Base-by-base conservation (phyloP, 2,797 vertebrate genomes). In the Epinephelus awoara region DNA sequence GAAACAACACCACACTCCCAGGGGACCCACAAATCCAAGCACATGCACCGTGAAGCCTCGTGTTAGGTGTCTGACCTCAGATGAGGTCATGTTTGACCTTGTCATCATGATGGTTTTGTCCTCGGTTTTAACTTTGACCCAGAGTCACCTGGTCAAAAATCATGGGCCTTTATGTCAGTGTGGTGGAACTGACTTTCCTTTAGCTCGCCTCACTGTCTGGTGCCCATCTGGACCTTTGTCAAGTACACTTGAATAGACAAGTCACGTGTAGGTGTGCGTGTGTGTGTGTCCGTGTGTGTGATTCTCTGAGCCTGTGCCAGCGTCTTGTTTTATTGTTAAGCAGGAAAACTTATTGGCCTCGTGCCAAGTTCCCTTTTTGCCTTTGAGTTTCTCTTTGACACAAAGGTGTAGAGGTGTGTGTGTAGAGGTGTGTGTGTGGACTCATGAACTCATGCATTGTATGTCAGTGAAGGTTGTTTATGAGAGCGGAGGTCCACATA, bases 321-420 rank as follows among this genome's bases (percentile, higher is more conserved):
- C 58, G 56, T 91, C 68, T 71, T 85, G 74, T 85, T 82, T 61
- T 76, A 89, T 91, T 94, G 90, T 94, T 92, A 57, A 83, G 49
- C 54, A 55, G 75, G 85, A 92, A 85, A 58, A 78, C 54, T 21
- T 57, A 6, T 62, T 91, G 90, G 85, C 88, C 84, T 80, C 9
- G 59, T 2, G 34, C 82, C 84, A 89, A 89, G 67, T 89, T 92
- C 88, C 65, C 40, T 79, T 91, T 86, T 88, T 84, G 61, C 15
- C 34, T 62, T 61, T 75, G 29, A 71, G 62, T 69, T 72, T 69
- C 61, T 78, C 47, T 72, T 27, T 15, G 19, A 68, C 59, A 78
- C 85, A 88, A 85, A 82, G 77, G 65, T 50, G 64, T 25, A 66
- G 38, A 69, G 25, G 44, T 8, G 42, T 72, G 61, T 75, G 62